Evolutionary conservation across 2,113 vertebrate species (phyloP).

Genomic region (Nematolebias whitei): DNA sequence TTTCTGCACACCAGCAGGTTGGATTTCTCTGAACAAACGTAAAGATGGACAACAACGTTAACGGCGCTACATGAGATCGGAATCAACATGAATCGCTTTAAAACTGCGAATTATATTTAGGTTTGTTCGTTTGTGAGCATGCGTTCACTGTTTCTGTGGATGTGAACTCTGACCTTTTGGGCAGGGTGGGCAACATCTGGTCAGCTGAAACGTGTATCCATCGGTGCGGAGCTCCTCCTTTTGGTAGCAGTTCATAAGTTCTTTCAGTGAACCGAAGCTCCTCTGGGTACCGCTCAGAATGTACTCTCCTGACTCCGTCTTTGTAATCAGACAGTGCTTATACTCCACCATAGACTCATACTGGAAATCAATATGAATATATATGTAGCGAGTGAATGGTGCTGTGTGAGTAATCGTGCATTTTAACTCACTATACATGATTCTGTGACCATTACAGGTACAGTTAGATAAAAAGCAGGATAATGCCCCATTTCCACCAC

Average conservation of each 20-base stretch:
- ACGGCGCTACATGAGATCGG: background rate
- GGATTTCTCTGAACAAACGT: constrained; percentile 86
- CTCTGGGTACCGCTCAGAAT: constrained; percentile 90
- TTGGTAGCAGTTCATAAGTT: constrained; percentile 94
- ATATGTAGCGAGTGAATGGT: background rate
- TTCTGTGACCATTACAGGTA: too few relatives aligned
- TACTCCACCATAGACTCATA: constrained; percentile 84
- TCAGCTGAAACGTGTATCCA: constrained; percentile 94
- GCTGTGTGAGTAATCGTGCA: too few relatives aligned
- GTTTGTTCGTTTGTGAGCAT: too few relatives aligned
- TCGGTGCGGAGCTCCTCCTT: constrained; percentile 97
- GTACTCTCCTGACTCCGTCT: constrained; percentile 87
- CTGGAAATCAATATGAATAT: constrained; percentile 55
- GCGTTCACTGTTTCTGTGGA: background rate
- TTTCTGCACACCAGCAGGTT: constrained; percentile 93
- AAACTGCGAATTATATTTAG: too few relatives aligned
- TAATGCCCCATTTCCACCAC: too few relatives aligned
- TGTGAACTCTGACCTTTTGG: constrained; percentile 84
- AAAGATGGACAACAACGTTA: background rate
- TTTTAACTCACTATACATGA: too few relatives aligned
- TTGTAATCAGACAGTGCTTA: constrained; percentile 93
- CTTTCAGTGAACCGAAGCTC: constrained; percentile 88
- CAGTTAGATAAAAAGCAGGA: too few relatives aligned
- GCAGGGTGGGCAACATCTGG: constrained; percentile 90
- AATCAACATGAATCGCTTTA: background rate